Base-by-base conservation (phyloP, 2,888 invertebrate genomes). In the Teinopalpus imperialis region DNA sequence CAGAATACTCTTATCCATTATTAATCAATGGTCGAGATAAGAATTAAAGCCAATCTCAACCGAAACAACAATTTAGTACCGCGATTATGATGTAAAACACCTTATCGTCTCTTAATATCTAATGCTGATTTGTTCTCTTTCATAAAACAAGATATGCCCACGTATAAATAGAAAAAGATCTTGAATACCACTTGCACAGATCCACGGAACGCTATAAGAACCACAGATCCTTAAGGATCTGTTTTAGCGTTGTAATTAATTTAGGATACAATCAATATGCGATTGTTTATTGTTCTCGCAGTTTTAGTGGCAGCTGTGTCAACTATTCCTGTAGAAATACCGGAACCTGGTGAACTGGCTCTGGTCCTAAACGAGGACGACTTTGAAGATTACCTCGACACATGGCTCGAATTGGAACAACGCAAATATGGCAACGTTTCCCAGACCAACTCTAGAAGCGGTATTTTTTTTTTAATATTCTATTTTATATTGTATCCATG, bases 321-420 rank as follows among this genome's bases (percentile, higher is more conserved):
- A 13, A 43, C 63, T 1, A 48, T 48, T 18, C 54, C 53, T 2
- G 35, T 34, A 7, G 53, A 66, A 6, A 43, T 77, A 36, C 76
- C 79, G 1, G 77, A 81, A 45, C 88, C 87, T 0, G 69, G 74
- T 1, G 62, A 81, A 2, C 54, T 88, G 9, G 83, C 79, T 2
- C 57, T 78, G 31, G 51, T 76, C 20, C 69, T 87, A 9, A 68
- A 66, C 35, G 89, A 89, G 63, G 83, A 89, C 1, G 79, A 82
- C 6, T 89, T 86, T 45, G 88, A 89, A 51, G 86, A 88, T 47
- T 87, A 88, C 43, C 69, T 87, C 4, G 89, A 88, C 36, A 53
- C 56, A 3, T 89, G 82, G 82, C 67, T 88, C 6, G 76, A 59
- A 27, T 46, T 58, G n/a, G 75, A 85, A 56, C 62, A 81, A 49